Base-by-base conservation (phyloP, 2,113 vertebrate genomes). In the Nicator chloris region DNA sequence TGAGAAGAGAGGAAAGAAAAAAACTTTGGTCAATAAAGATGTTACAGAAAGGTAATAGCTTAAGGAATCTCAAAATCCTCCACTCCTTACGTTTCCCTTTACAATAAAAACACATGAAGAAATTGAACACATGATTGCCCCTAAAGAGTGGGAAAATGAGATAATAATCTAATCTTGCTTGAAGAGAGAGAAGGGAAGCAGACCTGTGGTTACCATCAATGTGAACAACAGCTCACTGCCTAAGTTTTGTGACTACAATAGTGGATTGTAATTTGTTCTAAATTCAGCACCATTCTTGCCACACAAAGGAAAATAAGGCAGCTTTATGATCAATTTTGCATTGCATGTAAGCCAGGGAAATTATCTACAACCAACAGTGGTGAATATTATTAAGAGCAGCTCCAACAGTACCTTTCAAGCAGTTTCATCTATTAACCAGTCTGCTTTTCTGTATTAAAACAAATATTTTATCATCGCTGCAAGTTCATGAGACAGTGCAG, bases 1-100 rank as follows among this genome's bases (percentile, higher is more conserved):
- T 99, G 53, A 93, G 65, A 86, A 60, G 71, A 86, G 63, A 93
- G 16, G 27, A 69, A 9, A 40, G 9, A 89, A 88, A 88, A 77
- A 31, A 44, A 4, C 37, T n/a, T 9, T 59, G 28, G 57, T 92
- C 39, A 96, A 28, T 61, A 30, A 77, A 66, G 44, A n/a, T 31
- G 28, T 33, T 10, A 1, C 1, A 69, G 63, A 40, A 83, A 78
- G 18, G 18, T 11, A 50, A 68, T 0, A 54, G 39, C 60, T 71
- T 37, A 37, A 71, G 23, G 60, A 66, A 35, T 63, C 30, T 53
- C 40, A 30, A 64, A 86, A 73, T 73, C 10, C 33, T 26, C 9
- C 4, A 23, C 12, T 39, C 15, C 23, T 82, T 56, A 28, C 2
- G 10, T 59, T 87, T 53, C 81, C 26, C 39, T 77, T 80, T 10